Conservation (phyloP, 2,113 vertebrate genomes). For the Neolamprologus sp. region DNA sequence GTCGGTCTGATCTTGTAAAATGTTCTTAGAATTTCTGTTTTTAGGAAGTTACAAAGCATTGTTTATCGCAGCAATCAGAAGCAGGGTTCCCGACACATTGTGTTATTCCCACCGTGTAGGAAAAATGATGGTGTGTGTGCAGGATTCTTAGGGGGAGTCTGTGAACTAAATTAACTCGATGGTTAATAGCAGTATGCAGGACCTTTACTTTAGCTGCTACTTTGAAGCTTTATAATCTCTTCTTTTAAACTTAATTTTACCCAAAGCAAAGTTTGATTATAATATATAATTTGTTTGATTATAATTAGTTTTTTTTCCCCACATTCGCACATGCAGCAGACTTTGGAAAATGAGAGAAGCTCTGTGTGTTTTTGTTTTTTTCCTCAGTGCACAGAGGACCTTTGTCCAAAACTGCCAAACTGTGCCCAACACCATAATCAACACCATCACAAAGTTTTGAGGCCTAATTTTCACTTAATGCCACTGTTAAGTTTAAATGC, state of each 20-base stretch:
- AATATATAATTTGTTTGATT: not conserved
- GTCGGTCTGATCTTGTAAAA: not conserved
- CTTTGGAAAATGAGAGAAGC: not conserved
- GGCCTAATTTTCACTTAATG: not conserved
- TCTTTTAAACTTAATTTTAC: not conserved
- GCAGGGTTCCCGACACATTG: not conserved
- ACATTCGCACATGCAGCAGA: accelerated
- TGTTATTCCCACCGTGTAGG: not conserved
- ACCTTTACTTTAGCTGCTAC: not conserved
- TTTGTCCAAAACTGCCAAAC: not conserved
- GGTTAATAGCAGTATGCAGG: not conserved
- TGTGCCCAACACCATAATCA: not conserved
- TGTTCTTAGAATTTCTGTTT: not conserved
- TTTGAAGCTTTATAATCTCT: not conserved
- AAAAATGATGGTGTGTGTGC: not conserved
- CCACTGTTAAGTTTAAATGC: not conserved
- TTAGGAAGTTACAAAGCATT: not conserved
- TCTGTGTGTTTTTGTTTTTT: not conserved
- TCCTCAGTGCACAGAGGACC: not conserved
- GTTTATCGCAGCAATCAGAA: not conserved
- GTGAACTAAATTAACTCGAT: not conserved
- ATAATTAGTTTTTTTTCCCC: accelerated
- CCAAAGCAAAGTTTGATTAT: not conserved
- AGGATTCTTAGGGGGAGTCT: not conserved
- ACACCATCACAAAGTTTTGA: not conserved